A percentile compares a stretch with the other conserved stretches of the same genome.
Conservation (phyloP, 2,888 invertebrate species). For the Sturmia bella region DNA sequence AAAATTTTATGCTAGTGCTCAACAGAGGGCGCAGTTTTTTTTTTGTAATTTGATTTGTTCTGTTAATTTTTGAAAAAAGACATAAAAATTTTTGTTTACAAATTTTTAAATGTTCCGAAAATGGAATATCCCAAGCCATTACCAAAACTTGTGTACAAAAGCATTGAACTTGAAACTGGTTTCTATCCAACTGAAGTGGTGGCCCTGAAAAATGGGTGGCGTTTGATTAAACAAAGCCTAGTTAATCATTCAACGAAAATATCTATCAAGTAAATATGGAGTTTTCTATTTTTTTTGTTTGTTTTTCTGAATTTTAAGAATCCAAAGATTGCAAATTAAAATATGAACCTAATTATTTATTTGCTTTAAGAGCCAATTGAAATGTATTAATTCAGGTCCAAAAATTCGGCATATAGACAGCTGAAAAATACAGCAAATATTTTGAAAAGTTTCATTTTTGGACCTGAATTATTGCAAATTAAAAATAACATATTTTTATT, state of each 20-base stretch:
- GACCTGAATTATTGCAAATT: no score
- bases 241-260: constrained; percentile 61
- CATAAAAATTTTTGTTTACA: not conserved
- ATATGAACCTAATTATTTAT: no score
- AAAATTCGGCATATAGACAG: no score
- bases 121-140: constrained; percentile 61
- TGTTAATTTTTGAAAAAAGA: not conserved
- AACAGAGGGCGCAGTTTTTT: constrained; percentile 1
- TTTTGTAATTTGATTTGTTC: no score
- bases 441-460: no score
- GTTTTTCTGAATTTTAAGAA: no score
- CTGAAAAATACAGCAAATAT: no score
- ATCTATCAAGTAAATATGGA: constrained; percentile 59
- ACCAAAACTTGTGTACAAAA: constrained; percentile 21
- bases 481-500: no score
- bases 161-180: constrained; percentile 52
- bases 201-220: constrained; percentile 68
- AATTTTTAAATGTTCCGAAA: constrained; percentile 40
- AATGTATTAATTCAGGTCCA: no score
- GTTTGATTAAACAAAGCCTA: constrained; percentile 58
- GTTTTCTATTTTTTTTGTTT: not conserved
- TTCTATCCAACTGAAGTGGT: constrained; percentile 62
- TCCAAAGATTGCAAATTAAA: no score
- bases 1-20: not conserved
- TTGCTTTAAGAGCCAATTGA: no score